Evolutionary conservation across 2,888 invertebrate genomes (phyloP).

Genomic region (Meliscaeva auricollis): DNA sequence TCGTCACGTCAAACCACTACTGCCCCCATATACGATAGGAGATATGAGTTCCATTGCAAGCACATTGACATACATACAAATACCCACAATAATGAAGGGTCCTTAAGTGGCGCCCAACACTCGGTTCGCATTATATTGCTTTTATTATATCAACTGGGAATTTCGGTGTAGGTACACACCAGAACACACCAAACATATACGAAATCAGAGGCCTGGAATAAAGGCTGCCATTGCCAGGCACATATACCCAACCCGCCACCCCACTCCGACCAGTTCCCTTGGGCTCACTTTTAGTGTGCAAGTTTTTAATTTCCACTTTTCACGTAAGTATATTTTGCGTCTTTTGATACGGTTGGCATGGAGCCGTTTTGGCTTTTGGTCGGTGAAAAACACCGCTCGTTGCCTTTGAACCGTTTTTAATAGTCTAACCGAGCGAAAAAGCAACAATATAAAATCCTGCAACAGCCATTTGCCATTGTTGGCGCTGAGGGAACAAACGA

Average conservation of each 20-base stretch:
- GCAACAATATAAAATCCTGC: slow-evolving; percentile 35
- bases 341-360: slow-evolving; percentile 34
- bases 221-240: slow-evolving; percentile 33
- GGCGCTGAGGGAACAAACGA: slow-evolving; percentile 4
- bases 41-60: slow-evolving; percentile 51
- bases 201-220: slow-evolving; percentile 26
- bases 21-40: not conserved
- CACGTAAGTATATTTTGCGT: slow-evolving; percentile 53
- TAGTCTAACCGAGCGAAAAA: slow-evolving; percentile 39
- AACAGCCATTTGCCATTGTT: slow-evolving; percentile 36
- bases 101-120: slow-evolving; percentile 27
- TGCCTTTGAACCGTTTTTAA: slow-evolving; percentile 49
- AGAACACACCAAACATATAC: slow-evolving; percentile 18
- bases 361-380: not conserved
- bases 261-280: slow-evolving; percentile 6
- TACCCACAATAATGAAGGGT: slow-evolving; percentile 18
- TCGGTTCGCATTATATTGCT: slow-evolving; percentile 45
- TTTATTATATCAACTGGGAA: slow-evolving; percentile 60
- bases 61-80: slow-evolving; percentile 52
- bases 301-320: slow-evolving; percentile 71
- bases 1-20: slow-evolving; percentile 69
- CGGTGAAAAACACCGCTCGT: not conserved
- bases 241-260: not conserved
- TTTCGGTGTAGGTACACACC: slow-evolving; percentile 47
- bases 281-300: slow-evolving; percentile 44